phyloP scores from a whole-genome alignment of 2,888 invertebrate species.

The Gortyna flavago region DNA sequence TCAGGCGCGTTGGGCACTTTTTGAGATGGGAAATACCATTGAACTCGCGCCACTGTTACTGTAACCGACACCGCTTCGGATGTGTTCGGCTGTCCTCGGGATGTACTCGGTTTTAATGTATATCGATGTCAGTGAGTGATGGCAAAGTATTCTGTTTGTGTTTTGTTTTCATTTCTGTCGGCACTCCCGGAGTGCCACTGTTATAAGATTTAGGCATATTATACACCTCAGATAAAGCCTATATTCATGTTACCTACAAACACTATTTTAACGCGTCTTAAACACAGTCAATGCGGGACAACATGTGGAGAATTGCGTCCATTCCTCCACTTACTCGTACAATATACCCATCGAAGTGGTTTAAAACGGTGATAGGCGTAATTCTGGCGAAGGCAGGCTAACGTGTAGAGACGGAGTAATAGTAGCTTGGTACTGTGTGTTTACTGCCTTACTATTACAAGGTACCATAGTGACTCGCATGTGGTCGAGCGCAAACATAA shows the following conservation, averaged over 20 bases:
- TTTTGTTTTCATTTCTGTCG: too few species aligned
- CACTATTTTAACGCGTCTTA: constrained; percentile 24
- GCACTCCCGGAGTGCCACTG: too few species aligned
- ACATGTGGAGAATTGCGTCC: constrained; percentile 38
- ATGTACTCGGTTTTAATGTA: too few species aligned
- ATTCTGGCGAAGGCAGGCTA: constrained; percentile 11
- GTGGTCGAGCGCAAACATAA: background rate
- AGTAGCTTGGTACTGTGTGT: constrained; percentile 4
- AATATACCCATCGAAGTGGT: constrained; percentile 52
- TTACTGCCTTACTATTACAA: constrained; percentile 6
- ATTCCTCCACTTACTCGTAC: constrained; percentile 12
- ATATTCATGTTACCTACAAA: background rate
- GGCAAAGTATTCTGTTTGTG: too few species aligned
- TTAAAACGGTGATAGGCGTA: constrained; percentile 37
- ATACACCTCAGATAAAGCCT: background rate
- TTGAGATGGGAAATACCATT: too few species aligned
- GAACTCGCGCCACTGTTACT: too few species aligned
- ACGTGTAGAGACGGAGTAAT: constrained; percentile 1
- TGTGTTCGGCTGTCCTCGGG: too few species aligned
- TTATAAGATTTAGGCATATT: background rate
- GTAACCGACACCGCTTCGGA: too few species aligned
- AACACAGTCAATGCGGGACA: constrained; percentile 26
- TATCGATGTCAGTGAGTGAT: too few species aligned
- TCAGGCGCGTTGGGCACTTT: too few species aligned
- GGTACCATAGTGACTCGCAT: background rate